Evolutionary conservation across 2,888 invertebrate genomes (phyloP), one percentile per base, ranked within the genome.

Genomic region (Brachyptera putata): DNA sequence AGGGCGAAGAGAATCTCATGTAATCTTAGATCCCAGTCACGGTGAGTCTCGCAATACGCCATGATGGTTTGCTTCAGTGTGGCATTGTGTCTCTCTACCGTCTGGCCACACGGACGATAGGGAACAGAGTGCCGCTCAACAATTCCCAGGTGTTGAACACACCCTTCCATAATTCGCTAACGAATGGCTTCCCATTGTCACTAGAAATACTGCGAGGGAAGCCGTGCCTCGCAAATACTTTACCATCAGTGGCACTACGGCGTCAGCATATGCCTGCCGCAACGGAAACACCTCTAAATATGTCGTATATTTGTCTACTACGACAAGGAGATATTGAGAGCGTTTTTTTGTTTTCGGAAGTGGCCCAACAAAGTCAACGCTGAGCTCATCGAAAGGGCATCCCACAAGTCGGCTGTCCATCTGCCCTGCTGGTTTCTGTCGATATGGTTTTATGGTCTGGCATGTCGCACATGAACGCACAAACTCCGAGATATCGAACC

Each of bases 151-250:
- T 30, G 7, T 5, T 37, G 16, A 43, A 43, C 16, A 43, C 18
- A 18, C 43, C 43, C 16, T 43, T 14, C 43, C 43, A 43, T 43
- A 43, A 9, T 9, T 16, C 3, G 18, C 43, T 43, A 21, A 43
- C 43, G 21, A 43, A 43, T 21, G 43, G 43, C 43, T 43, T 7
- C 9, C 43, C 43, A 43, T 43, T 43, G 43, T 43, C 43, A n/a
- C n/a, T n/a, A n/a, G n/a, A n/a, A n/a, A n/a, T n/a, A n/a, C n/a
- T n/a, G n/a, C n/a, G n/a, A n/a, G 39, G 39, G 4, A 39, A 39
- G 14, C 39, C 39, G 14, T 39, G 39, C 3, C 39, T 39, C 14
- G 39, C 9, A 14, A 39, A 39, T 7, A 39, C 4, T 39, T 39
- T 43, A 43, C 18, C 43, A 30, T 30, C 5, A 30, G 30, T 30